Base-by-base conservation (phyloP, 2,113 vertebrate genomes). In the Malurus elegans region DNA sequence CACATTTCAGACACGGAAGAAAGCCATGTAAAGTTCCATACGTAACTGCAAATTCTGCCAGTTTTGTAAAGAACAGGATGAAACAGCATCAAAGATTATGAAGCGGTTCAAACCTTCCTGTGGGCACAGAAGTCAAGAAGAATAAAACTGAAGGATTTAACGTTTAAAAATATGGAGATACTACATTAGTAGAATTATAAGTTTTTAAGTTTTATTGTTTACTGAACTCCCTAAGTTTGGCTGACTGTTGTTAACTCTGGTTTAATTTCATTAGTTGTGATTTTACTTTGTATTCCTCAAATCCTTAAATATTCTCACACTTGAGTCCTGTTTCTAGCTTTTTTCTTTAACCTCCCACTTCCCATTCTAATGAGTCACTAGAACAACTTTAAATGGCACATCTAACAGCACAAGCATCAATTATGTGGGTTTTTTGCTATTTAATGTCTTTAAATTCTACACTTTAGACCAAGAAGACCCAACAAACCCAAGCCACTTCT, bases 1-100 rank as follows among this genome's bases (percentile, higher is more conserved):
- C 29, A 88, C 65, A 36, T 85, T 96, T 96, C 78, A 96, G 92
- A 91, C 50, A 76, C 31, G 93, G 83, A 80, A 92, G 31, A 88
- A 60, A 91, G 31, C 7, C 53, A 20, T 38, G 29, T 83, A 87
- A 92, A 97, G 94, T 78, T 94, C 60, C 83, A 69, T 44, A 70
- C 19, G 6, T 29, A 79, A 45, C 28, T 57, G 9, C 15, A 76
- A 75, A 75, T 87, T 61, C 69, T 85, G 32, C 47, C 38, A 60
- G 15, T 69, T 94, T 86, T 62, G 11, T 42, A 72, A 91, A 69
- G 29, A 73, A 67, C 14, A 58, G 34, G 9, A 58, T 66, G 31
- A 94, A 95, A 93, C 28, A 76, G 10, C n/a, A 47, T 45, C 76
- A 53, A 71, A 21, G 18, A 75, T 61, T 53, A 70, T 23, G 76